Evolutionary conservation across 2,888 invertebrate genomes (phyloP).

Genomic region (Drosophila anomalata): DNA sequence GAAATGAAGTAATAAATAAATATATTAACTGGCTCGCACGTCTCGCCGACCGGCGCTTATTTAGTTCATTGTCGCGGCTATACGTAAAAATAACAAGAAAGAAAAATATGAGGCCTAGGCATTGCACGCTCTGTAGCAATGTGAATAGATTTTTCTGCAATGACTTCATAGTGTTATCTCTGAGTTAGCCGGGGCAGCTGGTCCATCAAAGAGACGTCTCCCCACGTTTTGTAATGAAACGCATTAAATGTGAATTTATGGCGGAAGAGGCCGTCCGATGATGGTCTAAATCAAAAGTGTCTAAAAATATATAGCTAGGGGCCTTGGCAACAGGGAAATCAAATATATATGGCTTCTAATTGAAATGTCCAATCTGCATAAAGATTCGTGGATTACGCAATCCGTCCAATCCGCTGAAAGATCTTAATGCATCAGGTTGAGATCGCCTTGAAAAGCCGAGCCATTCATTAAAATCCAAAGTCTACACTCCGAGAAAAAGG

Average conservation of each 20-base stretch:
- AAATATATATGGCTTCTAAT: slow-evolving; percentile 3
- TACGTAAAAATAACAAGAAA: slow-evolving; percentile 13
- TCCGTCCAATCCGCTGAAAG: slow-evolving; percentile 19
- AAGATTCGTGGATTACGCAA: slow-evolving; percentile 14
- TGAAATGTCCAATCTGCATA: slow-evolving; percentile 14
- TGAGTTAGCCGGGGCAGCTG: slow-evolving; percentile 19
- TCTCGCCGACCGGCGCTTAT: slow-evolving; percentile 26
- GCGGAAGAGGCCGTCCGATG: slow-evolving; percentile 8
- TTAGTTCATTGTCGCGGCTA: slow-evolving; percentile 42
- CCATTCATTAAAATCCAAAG: slow-evolving; percentile 9
- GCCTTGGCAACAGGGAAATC: slow-evolving; percentile 9
- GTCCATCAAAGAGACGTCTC: slow-evolving; percentile 33
- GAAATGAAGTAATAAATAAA: slow-evolving; percentile 47
- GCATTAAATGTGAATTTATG: slow-evolving; percentile 67
- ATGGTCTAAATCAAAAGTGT: slow-evolving; percentile 1
- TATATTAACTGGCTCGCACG: slow-evolving; percentile 45
- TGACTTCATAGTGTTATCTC: slow-evolving; percentile 26
- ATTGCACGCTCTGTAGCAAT: neutral
- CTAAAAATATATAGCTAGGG: slow-evolving; percentile 10
- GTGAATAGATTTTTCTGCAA: slow-evolving; percentile 18
- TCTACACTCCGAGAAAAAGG: neutral
- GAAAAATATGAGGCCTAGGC: slow-evolving; percentile 25
- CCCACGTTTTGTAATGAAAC: slow-evolving; percentile 51
- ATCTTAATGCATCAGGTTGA: slow-evolving; percentile 26
- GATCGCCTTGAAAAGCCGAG: slow-evolving; percentile 19